phyloP scores from a whole-genome alignment of 1,140 invertebrate genomes.

The Parasteatoda tepidariorum region DNA sequence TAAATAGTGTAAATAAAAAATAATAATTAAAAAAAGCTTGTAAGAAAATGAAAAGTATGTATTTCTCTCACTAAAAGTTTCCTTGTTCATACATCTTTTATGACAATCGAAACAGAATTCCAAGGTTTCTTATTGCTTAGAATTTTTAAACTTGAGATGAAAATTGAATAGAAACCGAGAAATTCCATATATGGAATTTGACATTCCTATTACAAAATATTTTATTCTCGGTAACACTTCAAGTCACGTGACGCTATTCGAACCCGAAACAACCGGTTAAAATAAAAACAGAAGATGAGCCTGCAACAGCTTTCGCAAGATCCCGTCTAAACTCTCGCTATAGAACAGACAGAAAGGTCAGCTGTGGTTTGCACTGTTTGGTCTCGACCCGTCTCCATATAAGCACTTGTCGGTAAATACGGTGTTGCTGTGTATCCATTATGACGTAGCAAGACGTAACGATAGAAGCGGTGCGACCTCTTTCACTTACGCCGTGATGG shows the following conservation, averaged over 20 bases:
- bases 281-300: constrained; percentile 8
- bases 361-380: constrained; percentile 1
- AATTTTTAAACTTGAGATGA: neutral
- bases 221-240: neutral
- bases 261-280: constrained; percentile 44
- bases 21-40: no score
- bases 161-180: neutral
- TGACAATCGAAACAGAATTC: no score
- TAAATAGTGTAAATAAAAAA: no score
- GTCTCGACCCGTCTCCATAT: constrained; percentile 42
- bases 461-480: neutral
- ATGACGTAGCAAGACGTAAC: constrained; percentile 4
- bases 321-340: neutral
- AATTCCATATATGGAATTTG: constrained; percentile 33
- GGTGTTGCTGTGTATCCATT: neutral
- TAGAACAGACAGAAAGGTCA: neutral
- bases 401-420: constrained; percentile 16
- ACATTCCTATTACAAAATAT: neutral
- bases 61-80: no score
- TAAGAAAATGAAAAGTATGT: no score
- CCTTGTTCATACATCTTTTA: no score
- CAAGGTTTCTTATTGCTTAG: neutral
- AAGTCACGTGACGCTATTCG: constrained; percentile 11
- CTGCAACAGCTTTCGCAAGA: neutral
- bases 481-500: neutral